Conservation (phyloP, 2,113 vertebrate genomes). For the Petroica traversi region DNA sequence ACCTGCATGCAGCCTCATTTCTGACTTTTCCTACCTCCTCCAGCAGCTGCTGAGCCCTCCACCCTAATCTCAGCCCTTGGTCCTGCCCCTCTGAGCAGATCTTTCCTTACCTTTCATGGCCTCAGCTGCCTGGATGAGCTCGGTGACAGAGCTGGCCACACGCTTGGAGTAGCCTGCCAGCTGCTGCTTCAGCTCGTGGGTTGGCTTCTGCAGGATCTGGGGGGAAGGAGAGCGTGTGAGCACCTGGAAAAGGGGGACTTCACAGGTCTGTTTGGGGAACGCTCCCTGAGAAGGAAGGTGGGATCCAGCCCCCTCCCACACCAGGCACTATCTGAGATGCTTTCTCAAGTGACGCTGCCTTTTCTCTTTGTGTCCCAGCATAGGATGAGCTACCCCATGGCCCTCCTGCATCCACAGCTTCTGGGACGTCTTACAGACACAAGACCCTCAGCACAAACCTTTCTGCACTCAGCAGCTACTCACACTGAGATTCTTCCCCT, state of each 20-base stretch:
- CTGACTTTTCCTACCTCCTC: background rate
- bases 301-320: background rate
- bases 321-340: background rate
- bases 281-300: background rate
- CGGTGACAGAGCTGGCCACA: constrained; percentile 92
- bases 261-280: fast-evolving
- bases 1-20: fast-evolving
- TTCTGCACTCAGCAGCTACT: background rate
- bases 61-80: background rate
- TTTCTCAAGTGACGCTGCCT: background rate
- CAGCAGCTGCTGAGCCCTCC: background rate
- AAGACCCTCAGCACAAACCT: background rate
- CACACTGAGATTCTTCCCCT: background rate
- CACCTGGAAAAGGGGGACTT: background rate
- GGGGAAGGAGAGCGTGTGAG: background rate
- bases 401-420: background rate
- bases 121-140: constrained; percentile 97
- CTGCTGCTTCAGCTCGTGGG: constrained; percentile 92
- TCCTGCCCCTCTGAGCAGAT: background rate
- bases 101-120: constrained; percentile 92
- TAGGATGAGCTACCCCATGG: background rate
- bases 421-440: background rate
- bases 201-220: constrained; percentile 93
- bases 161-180: constrained; percentile 89
- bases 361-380: background rate